A percentile compares a stretch with the other conserved stretches of the same genome.
Conservation (phyloP, 2,797 vertebrate species). For the Anguilla megastoma region DNA sequence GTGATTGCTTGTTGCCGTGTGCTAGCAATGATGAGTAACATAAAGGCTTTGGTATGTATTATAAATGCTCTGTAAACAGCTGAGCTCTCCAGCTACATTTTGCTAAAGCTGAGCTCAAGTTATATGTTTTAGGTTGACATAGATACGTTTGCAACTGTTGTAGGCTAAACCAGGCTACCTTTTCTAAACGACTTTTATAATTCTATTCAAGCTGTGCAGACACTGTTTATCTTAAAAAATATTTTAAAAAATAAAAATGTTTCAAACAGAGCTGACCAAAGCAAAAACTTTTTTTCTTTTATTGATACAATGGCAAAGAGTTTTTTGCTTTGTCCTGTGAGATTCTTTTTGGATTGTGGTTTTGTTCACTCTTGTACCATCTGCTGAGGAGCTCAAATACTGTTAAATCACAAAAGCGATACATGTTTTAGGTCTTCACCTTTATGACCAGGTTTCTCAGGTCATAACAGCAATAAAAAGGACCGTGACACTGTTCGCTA, state of each 20-base stretch:
- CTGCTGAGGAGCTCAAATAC: neutral
- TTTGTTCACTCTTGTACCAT: neutral
- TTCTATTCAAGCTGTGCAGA: conserved; percentile 49
- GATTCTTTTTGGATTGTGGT: neutral
- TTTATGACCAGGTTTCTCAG: neutral
- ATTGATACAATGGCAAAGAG: neutral
- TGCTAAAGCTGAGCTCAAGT: conserved; percentile 37
- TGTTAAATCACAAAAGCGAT: neutral
- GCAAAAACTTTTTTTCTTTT: neutral
- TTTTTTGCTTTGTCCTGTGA: neutral
- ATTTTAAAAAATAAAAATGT: neutral
- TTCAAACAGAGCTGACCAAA: neutral
- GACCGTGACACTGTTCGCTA: conserved; percentile 13
- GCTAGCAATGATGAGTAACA: conserved; percentile 37
- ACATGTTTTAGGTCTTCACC: neutral
- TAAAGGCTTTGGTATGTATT: conserved; percentile 37
- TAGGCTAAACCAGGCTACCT: conserved; percentile 56
- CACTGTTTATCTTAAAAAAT: conserved; percentile 35
- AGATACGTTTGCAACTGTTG: conserved; percentile 56
- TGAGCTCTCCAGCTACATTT: conserved; percentile 38
- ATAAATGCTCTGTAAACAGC: conserved; percentile 47
- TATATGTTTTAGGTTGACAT: conserved; percentile 55
- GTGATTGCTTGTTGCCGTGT: conserved; percentile 34
- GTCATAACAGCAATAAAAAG: neutral
- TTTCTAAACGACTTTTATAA: conserved; percentile 55